A percentile compares a stretch with the other conserved stretches of the same genome.
These are phyloP conservation scores for Steatocranus sp. DNA, from an alignment of 2,797 vertebrate genomes.

Conservation along the genomic window DNA sequence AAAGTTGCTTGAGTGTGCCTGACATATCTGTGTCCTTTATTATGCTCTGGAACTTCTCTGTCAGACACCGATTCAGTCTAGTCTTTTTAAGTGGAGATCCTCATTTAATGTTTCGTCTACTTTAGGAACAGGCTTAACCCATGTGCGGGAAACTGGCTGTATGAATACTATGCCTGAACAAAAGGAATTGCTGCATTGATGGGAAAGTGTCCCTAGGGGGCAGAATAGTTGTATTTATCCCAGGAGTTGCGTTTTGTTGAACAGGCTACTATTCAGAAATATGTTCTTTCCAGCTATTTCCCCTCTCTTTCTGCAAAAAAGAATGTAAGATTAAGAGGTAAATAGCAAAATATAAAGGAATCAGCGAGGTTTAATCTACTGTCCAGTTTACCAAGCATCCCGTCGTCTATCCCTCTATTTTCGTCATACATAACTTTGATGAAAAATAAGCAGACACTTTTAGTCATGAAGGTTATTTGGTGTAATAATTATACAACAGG, in stretches of 20 bases:
- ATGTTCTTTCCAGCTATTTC: not conserved
- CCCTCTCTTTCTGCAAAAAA: not conserved
- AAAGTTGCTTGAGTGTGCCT: not conserved
- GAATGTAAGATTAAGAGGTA: not conserved
- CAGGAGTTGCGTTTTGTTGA: not conserved
- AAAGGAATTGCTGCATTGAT: constrained; percentile 9
- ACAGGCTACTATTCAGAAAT: not conserved
- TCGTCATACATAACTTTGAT: not conserved
- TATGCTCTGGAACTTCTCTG: not conserved
- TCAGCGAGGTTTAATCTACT: not conserved
- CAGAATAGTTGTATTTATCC: not conserved
- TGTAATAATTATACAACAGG: not conserved
- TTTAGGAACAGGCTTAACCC: not conserved
- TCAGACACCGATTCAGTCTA: not conserved
- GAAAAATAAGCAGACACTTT: not conserved
- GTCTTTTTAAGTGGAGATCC: not conserved
- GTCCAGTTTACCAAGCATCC: not conserved
- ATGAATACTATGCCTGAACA: not conserved
- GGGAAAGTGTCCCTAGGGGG: constrained; percentile 32
- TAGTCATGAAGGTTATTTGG: not conserved
- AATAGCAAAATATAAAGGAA: not conserved
- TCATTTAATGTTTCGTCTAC: not conserved
- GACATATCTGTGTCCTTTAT: not conserved
- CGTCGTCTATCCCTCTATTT: not conserved
- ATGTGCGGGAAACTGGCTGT: not conserved